Conservation (phyloP, 2,888 invertebrate genomes). For the Gerosis bhagava region DNA sequence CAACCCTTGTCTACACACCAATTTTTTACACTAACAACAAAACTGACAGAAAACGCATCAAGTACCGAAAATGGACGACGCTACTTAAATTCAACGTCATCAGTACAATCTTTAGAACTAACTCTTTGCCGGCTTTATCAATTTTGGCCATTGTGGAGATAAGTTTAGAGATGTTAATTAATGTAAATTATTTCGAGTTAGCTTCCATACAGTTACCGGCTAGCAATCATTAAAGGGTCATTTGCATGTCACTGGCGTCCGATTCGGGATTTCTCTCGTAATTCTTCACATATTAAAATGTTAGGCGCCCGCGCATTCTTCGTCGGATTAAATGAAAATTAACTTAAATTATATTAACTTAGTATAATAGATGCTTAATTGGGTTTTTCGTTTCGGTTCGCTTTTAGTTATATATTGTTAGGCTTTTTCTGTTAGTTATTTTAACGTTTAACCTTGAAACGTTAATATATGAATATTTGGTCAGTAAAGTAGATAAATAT, state of each 20-base stretch:
- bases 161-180: slow-evolving; percentile 54
- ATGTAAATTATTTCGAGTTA: slow-evolving; percentile 50
- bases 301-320: slow-evolving; percentile 41
- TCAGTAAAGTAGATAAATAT: too few species aligned
- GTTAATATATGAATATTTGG: too few species aligned
- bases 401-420: not conserved
- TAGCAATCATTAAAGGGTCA: slow-evolving; percentile 56
- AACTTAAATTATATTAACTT: slow-evolving; percentile 37
- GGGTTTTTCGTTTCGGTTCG: slow-evolving; percentile 40
- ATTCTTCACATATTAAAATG: slow-evolving; percentile 36
- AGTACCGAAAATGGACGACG: too few species aligned
- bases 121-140: slow-evolving; percentile 27
- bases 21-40: too few species aligned
- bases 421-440: too few species aligned
- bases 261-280: slow-evolving; percentile 60
- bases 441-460: too few species aligned
- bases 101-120: not conserved
- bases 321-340: slow-evolving; percentile 62
- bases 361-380: slow-evolving; percentile 38
- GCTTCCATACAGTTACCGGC: slow-evolving; percentile 48
- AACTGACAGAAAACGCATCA: too few species aligned
- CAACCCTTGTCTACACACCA: too few species aligned
- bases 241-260: slow-evolving; percentile 59
- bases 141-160: slow-evolving; percentile 36
- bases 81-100: too few species aligned